Conservation (phyloP, 2,888 invertebrate species). For the Ophonus ardosiacus region DNA sequence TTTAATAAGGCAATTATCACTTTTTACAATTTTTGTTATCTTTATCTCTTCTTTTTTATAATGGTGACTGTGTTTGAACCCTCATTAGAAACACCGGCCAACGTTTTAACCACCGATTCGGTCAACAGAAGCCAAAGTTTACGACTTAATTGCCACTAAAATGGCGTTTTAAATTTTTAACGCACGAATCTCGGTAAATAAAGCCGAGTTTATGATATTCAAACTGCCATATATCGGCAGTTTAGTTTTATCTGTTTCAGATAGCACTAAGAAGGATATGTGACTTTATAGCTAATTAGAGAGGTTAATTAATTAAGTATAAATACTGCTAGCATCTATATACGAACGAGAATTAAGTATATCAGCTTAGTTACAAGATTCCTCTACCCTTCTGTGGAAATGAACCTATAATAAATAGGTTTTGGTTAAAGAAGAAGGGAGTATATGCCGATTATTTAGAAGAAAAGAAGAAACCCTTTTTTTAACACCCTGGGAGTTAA, state of each 20-base stretch:
- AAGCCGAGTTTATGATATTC: conserved; percentile 32
- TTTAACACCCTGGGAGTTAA: no score
- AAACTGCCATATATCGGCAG: conserved; percentile 23
- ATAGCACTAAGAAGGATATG: background rate
- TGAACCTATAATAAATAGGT: no score
- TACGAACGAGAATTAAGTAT: no score
- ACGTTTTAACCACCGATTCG: background rate
- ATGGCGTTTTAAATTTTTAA: conserved; percentile 37
- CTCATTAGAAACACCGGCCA: conserved; percentile 19
- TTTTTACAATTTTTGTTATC: background rate
- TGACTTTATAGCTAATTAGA: conserved; percentile 5
- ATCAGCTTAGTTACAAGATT: background rate
- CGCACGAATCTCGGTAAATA: conserved; percentile 30
- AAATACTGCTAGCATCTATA: conserved; percentile 7
- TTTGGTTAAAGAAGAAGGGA: no score
- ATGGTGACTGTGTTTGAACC: conserved; percentile 15
- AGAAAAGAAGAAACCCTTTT: no score
- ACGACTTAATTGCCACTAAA: conserved; percentile 42
- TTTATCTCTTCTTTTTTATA: background rate
- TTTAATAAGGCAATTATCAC: background rate
- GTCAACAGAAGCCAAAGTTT: conserved; percentile 15
- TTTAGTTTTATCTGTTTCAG: conserved; percentile 19
- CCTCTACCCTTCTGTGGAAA: background rate
- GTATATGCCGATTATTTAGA: no score
- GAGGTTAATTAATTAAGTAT: background rate